These are phyloP conservation scores for Monopterus albus DNA, from an alignment of 2,113 vertebrate species.

Conservation along the genomic window DNA sequence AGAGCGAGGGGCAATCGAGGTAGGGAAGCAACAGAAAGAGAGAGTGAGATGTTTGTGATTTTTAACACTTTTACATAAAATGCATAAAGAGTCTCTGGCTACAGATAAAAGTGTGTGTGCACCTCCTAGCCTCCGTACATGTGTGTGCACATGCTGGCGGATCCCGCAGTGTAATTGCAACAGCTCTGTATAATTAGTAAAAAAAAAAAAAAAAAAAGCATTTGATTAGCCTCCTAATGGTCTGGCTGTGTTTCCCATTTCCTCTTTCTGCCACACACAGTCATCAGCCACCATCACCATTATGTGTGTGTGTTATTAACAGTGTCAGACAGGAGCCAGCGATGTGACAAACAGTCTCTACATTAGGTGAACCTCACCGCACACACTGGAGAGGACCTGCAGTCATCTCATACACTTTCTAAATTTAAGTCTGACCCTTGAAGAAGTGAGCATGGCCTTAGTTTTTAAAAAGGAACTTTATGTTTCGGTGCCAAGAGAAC, in stretches of 20 bases:
- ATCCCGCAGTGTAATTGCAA: slow-evolving; percentile 60
- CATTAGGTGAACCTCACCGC: neutral
- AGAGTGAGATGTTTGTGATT: slow-evolving; percentile 7
- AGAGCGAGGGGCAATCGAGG: neutral
- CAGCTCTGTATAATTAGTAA: slow-evolving; percentile 63
- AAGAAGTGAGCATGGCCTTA: no score
- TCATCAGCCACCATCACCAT: slow-evolving; percentile 44
- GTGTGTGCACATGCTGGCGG: slow-evolving; percentile 16
- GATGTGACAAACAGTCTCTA: neutral
- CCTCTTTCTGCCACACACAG: slow-evolving; percentile 15
- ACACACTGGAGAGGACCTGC: no score
- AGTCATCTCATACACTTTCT: no score
- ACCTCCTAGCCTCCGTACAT: slow-evolving; percentile 3
- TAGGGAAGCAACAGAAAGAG: neutral
- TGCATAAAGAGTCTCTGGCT: slow-evolving; percentile 1
- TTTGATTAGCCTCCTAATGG: slow-evolving; percentile 68
- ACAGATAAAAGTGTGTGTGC: slow-evolving; percentile 10
- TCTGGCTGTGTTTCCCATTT: slow-evolving; percentile 39
- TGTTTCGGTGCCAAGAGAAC: no score
- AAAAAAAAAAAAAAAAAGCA: slow-evolving; percentile 56
- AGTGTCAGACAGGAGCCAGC: neutral
- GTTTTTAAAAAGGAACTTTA: no score
- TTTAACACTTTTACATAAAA: slow-evolving; percentile 16
- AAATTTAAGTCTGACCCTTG: no score
- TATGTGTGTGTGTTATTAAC: slow-evolving; percentile 19